Conservation (phyloP, 2,797 vertebrate species). For the Falco naumanni region DNA sequence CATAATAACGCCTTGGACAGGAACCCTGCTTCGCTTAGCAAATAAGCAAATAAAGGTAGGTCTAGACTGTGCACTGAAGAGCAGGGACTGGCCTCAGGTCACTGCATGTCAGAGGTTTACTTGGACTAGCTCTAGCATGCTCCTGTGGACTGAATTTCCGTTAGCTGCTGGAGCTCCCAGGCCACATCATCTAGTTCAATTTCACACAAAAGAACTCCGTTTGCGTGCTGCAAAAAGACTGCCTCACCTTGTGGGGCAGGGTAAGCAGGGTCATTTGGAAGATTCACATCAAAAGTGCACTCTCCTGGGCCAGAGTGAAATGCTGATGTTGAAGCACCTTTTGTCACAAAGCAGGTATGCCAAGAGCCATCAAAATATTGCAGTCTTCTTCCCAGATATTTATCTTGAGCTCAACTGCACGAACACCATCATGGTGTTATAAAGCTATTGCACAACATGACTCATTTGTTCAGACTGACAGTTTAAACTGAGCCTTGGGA, state of each 20-base stretch:
- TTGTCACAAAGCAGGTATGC: constrained; percentile 2
- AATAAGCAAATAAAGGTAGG: not conserved
- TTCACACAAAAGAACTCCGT: not conserved
- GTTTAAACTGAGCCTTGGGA: constrained; percentile 11
- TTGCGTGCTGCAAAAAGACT: not conserved
- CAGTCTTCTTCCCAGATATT: constrained; percentile 22
- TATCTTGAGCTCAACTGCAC: constrained; percentile 27
- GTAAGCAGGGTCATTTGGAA: not conserved
- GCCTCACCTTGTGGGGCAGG: not conserved
- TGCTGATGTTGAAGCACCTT: not conserved
- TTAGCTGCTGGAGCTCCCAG: not conserved
- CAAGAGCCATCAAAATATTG: not conserved
- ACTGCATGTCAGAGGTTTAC: not conserved
- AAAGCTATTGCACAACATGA: not conserved
- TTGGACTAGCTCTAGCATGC: not conserved
- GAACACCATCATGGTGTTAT: not conserved
- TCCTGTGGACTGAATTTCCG: not conserved
- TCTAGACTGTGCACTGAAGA: not conserved
- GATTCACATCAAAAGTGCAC: not conserved
- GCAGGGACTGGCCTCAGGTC: not conserved
- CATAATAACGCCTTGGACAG: not conserved
- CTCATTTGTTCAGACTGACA: constrained; percentile 16
- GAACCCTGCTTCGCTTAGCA: not conserved
- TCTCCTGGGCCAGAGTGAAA: constrained; percentile 1
- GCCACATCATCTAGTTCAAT: not conserved